A percentile compares a stretch with the other conserved stretches of the same genome.
Evolutionary conservation across 2,113 vertebrate species (phyloP).

Genomic region (Apteryx owenii): DNA sequence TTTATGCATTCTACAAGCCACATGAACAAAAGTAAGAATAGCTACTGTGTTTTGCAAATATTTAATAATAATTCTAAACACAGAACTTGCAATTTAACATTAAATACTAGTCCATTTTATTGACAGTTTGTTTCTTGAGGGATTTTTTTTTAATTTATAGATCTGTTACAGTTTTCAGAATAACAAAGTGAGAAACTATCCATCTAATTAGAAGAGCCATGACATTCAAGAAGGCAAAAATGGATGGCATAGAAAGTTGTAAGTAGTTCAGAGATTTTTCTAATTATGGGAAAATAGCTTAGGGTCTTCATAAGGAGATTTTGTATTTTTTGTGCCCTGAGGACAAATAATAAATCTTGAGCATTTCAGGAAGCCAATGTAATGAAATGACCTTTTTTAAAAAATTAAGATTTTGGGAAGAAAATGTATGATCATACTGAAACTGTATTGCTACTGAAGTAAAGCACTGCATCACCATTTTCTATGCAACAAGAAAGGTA

Average conservation of each 20-base stretch:
- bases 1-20: neutral
- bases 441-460: conserved; percentile 32
- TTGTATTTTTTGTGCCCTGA: conserved; percentile 43
- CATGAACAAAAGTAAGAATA: neutral
- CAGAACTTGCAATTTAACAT: neutral
- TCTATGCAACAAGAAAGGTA: neutral
- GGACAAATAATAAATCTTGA: conserved; percentile 37
- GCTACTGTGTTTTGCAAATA: neutral
- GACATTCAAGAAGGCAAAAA: neutral
- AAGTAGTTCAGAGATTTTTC: conserved; percentile 58
- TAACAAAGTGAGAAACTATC: neutral
- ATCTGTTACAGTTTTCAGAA: neutral
- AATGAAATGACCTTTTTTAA: conserved; percentile 64
- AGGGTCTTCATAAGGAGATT: conserved; percentile 27
- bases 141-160: neutral
- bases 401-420: neutral
- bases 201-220: conserved; percentile 22
- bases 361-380: conserved; percentile 28
- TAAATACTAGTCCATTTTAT: neutral
- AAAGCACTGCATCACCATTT: neutral
- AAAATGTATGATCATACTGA: neutral
- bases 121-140: neutral
- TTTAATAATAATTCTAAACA: neutral
- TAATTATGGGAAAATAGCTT: conserved; percentile 16
- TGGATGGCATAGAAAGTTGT: neutral